Evolutionary conservation across 2,888 invertebrate species (phyloP), one percentile per base, ranked within the genome.

Genomic region (Byasa hedistus): DNA sequence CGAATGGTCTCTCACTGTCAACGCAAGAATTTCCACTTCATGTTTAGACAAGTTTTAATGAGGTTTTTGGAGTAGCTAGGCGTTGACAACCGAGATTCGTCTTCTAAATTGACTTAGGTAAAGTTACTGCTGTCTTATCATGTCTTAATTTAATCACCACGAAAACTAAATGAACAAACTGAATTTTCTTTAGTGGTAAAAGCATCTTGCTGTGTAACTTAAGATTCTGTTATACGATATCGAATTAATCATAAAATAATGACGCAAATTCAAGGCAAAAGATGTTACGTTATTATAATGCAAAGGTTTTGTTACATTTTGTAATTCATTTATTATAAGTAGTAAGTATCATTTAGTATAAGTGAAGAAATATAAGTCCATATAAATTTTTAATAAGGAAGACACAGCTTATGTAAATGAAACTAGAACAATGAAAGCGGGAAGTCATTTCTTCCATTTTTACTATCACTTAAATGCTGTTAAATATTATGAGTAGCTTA

Each of bases 21-120:
- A 27, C 44, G 27, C 56, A 44, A 44, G 55, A 44, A 56, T 48
- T 56, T 56, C 54, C 22, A n/a, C 51, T 57, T 48, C 27, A 39
- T 58, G 57, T 36, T 64, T 58, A 57, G 36, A 21, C 39, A 66
- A 66, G 66, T 66, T 66, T 66, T 66, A 66, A 66, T 66, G 66
- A 66, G 66, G 57, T 66, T 66, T 61, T 62, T 62, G 66, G 62
- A 66, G 61, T 61, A 54, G 66, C 57, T 66, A 66, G 52, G 57
- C 66, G 62, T 62, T 56, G 66, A 61, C 57, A 62, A 70, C 74
- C 72, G 76, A 79, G 80, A 78, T 80, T 79, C 73, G 71, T 73
- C 73, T 75, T 76, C 76, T 78, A 83, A 86, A 86, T 86, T 84
- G 79, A 84, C 85, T 86, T 83, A 81, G 73, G 68, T 71, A 71